These are phyloP conservation scores for Stichopus horrens DNA, from an alignment of 53 echinoderm and acorn worm species.

Conservation along the genomic window DNA sequence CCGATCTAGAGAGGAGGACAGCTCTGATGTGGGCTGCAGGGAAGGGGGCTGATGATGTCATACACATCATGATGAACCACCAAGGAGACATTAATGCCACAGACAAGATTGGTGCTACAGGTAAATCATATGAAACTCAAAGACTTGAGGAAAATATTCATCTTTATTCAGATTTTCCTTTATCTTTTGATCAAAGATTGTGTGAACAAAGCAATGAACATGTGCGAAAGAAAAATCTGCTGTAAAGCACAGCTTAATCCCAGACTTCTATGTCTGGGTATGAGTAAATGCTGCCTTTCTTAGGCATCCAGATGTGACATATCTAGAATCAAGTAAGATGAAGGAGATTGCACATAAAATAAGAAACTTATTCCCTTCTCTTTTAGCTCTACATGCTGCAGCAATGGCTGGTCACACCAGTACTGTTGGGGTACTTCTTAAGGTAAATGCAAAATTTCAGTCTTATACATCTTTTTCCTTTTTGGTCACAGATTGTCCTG, in stretches of 20 bases:
- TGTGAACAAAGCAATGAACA: too few species aligned
- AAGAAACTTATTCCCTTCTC: background rate
- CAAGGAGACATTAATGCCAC: conserved; percentile 92
- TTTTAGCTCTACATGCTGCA: conserved; percentile 89
- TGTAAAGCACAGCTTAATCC: too few species aligned
- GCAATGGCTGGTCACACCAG: conserved; percentile 94
- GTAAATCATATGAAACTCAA: conserved; percentile 44
- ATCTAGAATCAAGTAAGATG: too few species aligned
- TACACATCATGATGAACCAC: conserved; percentile 75
- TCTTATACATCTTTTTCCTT: background rate
- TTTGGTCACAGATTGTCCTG: too few species aligned
- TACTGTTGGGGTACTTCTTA: conserved; percentile 72
- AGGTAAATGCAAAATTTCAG: conserved; percentile 56
- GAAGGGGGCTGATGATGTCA: conserved; percentile 90
- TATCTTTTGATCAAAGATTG: too few species aligned
- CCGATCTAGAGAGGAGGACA: conserved; percentile 92
- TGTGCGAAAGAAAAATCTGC: too few species aligned
- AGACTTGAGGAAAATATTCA: background rate
- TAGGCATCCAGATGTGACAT: too few species aligned
- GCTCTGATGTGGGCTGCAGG: conserved; percentile 98
- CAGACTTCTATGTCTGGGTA: too few species aligned
- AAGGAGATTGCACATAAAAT: too few species aligned
- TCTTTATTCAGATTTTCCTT: too few species aligned
- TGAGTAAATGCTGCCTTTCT: too few species aligned
- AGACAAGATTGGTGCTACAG: conserved; percentile 94